Conservation (phyloP, 2,797 vertebrate species). For the Galago senegalensis region DNA sequence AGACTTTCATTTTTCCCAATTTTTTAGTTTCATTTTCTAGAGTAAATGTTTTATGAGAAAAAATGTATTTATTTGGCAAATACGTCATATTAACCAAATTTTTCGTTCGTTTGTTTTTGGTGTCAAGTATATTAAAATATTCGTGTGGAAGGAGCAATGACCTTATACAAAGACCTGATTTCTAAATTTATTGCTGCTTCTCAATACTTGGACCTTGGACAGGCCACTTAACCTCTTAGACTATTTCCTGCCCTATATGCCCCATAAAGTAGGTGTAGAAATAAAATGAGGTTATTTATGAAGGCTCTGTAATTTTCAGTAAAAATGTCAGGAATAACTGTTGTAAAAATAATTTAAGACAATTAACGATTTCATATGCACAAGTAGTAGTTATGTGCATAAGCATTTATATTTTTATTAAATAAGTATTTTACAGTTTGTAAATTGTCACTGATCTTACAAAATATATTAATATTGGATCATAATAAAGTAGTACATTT, state of each 20-base stretch:
- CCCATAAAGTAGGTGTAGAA: background rate
- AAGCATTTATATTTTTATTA: background rate
- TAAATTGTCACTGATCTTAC: background rate
- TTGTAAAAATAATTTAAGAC: conserved; percentile 13
- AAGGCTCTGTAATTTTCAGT: background rate
- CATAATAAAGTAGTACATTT: conserved; percentile 8
- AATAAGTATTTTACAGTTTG: background rate
- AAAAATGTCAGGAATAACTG: background rate
- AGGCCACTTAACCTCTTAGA: background rate
- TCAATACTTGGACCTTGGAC: background rate
- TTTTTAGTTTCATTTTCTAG: conserved; percentile 56
- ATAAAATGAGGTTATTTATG: conserved; percentile 1
- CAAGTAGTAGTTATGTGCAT: background rate
- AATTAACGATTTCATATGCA: background rate
- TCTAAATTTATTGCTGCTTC: conserved; percentile 12
- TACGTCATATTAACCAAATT: background rate
- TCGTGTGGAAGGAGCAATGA: conserved; percentile 1
- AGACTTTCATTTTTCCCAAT: conserved; percentile 30
- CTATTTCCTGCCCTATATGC: conserved; percentile 3
- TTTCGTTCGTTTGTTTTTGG: background rate
- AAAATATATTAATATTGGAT: conserved; percentile 21
- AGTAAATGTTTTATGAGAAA: background rate
- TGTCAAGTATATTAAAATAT: background rate
- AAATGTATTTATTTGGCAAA: background rate
- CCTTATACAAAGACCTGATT: conserved; percentile 5